Evolutionary conservation across 1,140 invertebrate genomes (phyloP).

Genomic region (Medauroidea extradentata): DNA sequence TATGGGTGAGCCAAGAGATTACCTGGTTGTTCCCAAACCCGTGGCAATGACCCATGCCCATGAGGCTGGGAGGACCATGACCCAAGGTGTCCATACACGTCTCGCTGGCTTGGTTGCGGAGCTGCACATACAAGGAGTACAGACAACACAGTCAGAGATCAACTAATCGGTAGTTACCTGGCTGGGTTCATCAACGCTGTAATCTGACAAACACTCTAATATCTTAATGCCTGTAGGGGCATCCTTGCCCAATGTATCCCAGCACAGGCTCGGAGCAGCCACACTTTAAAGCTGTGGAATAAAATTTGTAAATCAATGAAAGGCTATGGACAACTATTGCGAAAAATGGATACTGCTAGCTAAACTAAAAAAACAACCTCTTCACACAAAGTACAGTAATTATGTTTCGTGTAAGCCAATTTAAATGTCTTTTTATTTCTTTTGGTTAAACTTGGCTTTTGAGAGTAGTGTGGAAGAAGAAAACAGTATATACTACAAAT

Average conservation of each 20-base stretch:
- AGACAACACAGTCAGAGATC: no score
- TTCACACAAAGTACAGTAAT: no score
- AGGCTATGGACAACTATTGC: no score
- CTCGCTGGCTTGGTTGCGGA: conserved; percentile 69
- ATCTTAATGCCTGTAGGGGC: conserved; percentile 6
- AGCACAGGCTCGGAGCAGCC: conserved; percentile 10
- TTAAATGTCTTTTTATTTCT: no score
- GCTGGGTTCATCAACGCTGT: background rate
- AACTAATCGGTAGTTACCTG: conserved; percentile 9
- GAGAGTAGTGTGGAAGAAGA: no score
- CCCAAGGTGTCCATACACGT: conserved; percentile 90
- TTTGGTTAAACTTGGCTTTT: no score
- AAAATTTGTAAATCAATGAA: no score
- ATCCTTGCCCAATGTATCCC: conserved; percentile 10
- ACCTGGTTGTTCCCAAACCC: conserved; percentile 92
- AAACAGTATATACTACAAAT: no score
- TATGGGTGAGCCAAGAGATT: no score
- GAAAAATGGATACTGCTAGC: no score
- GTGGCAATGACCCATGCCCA: conserved; percentile 83
- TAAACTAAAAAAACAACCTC: no score
- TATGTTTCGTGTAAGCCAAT: no score
- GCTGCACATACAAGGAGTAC: conserved; percentile 37
- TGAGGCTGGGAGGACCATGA: conserved; percentile 72
- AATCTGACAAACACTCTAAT: conserved; percentile 8
- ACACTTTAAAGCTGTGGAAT: conserved; percentile 8